A percentile compares a stretch with the other conserved stretches of the same genome.
Conservation (phyloP, 1,140 invertebrate genomes). For the Orchesella cincta region DNA sequence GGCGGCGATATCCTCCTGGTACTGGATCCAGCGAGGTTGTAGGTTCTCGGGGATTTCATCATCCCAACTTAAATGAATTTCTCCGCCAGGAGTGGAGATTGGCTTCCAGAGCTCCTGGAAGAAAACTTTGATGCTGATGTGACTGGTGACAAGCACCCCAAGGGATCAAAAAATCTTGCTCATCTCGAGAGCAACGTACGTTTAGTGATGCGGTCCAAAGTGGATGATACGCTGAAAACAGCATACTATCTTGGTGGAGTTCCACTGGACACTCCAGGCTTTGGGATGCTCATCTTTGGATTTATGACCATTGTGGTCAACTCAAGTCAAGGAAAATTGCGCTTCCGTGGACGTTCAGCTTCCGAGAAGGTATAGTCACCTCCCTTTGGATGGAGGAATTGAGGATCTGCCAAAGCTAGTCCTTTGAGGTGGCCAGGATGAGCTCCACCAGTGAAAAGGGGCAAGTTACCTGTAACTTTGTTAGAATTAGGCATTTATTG, state of each 20-base stretch:
- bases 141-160: constrained; percentile 55
- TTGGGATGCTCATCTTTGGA: too few species aligned
- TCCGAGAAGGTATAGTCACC: too few species aligned
- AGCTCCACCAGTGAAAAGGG: too few species aligned
- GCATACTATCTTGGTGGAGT: not conserved
- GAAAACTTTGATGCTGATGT: constrained; percentile 56
- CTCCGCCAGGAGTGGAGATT: too few species aligned
- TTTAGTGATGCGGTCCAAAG: constrained; percentile 40
- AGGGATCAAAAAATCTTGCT: constrained; percentile 57
- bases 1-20: constrained; percentile 39
- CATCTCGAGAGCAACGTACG: constrained; percentile 52
- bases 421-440: too few species aligned
- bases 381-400: not conserved
- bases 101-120: constrained; percentile 56
- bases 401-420: not conserved
- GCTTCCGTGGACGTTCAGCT: too few species aligned
- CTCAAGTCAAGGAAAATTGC: too few species aligned
- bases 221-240: not conserved
- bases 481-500: too few species aligned
- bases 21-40: constrained; percentile 44
- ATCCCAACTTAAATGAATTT: constrained; percentile 59
- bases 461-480: too few species aligned
- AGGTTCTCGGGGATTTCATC: constrained; percentile 51
- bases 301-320: too few species aligned
- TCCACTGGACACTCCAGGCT: not conserved